phyloP scores from a whole-genome alignment of 2,113 vertebrate species.

The Eleginops maclovinus region DNA sequence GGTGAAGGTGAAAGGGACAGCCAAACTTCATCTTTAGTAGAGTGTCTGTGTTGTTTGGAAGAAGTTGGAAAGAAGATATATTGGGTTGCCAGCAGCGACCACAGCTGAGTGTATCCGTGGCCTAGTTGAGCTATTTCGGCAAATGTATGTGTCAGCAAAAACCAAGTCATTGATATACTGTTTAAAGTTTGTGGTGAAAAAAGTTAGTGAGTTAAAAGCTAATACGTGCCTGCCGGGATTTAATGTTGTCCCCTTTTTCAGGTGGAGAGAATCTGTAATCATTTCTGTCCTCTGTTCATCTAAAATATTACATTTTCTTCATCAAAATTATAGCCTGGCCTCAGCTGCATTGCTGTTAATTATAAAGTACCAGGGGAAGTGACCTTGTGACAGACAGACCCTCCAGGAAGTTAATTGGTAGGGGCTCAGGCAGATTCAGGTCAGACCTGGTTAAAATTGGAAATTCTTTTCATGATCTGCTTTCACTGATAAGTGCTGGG shows the following conservation, averaged over 20 bases:
- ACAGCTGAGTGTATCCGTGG: slow-evolving; percentile 12
- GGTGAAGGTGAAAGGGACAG: not conserved
- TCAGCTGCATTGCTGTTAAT: slow-evolving; percentile 64
- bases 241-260: not conserved
- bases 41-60: too few species aligned
- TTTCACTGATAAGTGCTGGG: not conserved
- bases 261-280: not conserved
- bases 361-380: slow-evolving; percentile 61
- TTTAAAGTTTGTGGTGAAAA: not conserved
- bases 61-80: not conserved
- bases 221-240: not conserved
- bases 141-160: not conserved
- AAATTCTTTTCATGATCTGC: slow-evolving; percentile 48
- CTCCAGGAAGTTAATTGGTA: slow-evolving; percentile 67
- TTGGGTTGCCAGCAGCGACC: slow-evolving; percentile 1
- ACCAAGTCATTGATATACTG: not conserved
- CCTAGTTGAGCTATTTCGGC: slow-evolving; percentile 4
- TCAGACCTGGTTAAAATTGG: slow-evolving; percentile 57
- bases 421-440: slow-evolving; percentile 57
- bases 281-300: slow-evolving; percentile 6
- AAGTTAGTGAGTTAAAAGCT: too few species aligned
- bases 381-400: slow-evolving; percentile 60
- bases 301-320: slow-evolving; percentile 15
- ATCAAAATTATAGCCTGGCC: slow-evolving; percentile 38
- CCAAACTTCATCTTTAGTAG: too few species aligned